Conservation (phyloP, 2,113 vertebrate genomes). For the Halcyon senegalensis region DNA sequence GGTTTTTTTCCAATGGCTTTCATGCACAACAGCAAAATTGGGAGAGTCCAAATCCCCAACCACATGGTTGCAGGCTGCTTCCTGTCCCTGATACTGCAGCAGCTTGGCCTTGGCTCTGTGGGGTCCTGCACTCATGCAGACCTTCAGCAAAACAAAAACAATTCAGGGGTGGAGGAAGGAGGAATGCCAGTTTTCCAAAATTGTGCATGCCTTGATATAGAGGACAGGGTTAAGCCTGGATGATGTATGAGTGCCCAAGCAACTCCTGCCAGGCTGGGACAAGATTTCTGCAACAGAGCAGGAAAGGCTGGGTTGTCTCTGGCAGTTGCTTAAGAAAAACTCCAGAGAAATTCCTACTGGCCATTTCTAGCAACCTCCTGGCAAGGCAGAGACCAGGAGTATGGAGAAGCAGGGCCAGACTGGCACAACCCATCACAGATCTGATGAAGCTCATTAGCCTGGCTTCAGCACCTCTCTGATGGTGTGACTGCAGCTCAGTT, state of each 20-base stretch:
- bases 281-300: neutral
- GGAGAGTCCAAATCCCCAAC: neutral
- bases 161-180: neutral
- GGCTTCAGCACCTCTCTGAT: neutral
- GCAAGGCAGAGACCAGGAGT: neutral
- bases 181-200: neutral
- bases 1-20: neutral
- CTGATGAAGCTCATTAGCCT: neutral
- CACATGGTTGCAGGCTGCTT: rapidly evolving
- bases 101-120: rapidly evolving
- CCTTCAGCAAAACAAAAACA: neutral
- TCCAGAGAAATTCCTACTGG: neutral
- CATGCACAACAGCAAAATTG: neutral
- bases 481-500: neutral
- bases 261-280: neutral
- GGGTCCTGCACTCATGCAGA: rapidly evolving
- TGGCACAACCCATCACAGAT: rapidly evolving
- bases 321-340: neutral
- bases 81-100: neutral
- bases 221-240: neutral
- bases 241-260: rapidly evolving
- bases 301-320: neutral
- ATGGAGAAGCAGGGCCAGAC: neutral
- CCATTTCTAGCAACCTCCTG: neutral
- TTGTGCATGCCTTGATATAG: neutral